Conservation (phyloP, 37 sponge, comb jelly and placozoan genomes). For the Dysidea cf. avara region DNA sequence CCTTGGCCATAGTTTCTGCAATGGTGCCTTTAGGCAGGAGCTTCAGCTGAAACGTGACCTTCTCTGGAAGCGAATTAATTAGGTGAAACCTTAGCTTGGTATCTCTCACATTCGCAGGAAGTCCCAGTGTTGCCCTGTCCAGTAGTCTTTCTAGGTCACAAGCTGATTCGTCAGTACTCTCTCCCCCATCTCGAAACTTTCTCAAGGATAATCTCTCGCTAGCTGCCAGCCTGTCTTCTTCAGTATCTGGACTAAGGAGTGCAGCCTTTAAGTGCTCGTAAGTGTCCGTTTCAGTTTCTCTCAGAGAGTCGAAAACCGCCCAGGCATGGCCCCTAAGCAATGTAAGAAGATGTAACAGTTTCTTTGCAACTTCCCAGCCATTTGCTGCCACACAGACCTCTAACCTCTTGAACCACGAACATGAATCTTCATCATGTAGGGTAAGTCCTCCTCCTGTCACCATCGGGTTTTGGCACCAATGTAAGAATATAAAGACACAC, state of each 20-base stretch:
- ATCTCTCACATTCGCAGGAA: too few relatives aligned
- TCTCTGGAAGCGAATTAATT: too few relatives aligned
- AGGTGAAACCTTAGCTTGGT: too few relatives aligned
- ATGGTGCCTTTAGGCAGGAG: not conserved
- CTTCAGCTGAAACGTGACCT: slow-evolving; percentile 10
- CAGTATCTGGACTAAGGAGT: not conserved
- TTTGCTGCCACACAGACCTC: not conserved
- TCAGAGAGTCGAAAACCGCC: too few relatives aligned
- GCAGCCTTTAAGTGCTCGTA: too few relatives aligned
- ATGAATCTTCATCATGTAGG: not conserved
- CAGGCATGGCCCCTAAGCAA: not conserved
- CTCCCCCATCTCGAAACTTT: too few relatives aligned
- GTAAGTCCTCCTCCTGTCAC: not conserved
- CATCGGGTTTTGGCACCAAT: slow-evolving; percentile 1
- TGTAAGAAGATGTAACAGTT: not conserved
- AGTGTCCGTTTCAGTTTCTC: too few relatives aligned
- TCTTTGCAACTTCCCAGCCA: not conserved
- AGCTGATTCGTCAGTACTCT: slow-evolving; percentile 1
- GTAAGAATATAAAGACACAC: too few relatives aligned
- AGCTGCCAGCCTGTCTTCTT: not conserved
- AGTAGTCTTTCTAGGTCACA: not conserved
- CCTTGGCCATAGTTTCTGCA: not conserved
- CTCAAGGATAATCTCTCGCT: not conserved
- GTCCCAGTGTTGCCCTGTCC: slow-evolving; percentile 2
- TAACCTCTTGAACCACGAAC: not conserved